These are phyloP conservation scores for Sebastes nivosus DNA, from an alignment of 2,797 vertebrate species.

Conservation along the genomic window DNA sequence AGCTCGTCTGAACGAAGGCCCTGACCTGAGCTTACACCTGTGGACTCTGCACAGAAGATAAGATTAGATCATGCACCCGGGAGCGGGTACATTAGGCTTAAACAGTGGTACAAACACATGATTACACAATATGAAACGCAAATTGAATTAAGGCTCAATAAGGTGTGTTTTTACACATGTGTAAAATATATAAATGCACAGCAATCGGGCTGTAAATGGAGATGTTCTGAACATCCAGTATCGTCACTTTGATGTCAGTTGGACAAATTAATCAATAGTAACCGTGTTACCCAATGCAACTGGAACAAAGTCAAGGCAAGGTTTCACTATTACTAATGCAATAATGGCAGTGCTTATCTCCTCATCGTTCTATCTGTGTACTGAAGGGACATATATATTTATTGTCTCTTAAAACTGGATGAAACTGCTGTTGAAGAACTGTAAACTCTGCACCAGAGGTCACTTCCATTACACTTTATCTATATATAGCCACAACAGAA, in stretches of 20 bases:
- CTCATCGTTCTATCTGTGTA: slow-evolving; percentile 9
- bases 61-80: slow-evolving; percentile 72
- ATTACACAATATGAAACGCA: slow-evolving; percentile 21
- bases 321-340: slow-evolving; percentile 20
- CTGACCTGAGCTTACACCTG: slow-evolving; percentile 58
- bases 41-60: slow-evolving; percentile 86
- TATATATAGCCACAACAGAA: neutral
- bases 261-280: slow-evolving; percentile 18
- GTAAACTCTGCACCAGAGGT: slow-evolving; percentile 9
- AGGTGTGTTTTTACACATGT: neutral
- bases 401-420: slow-evolving; percentile 5
- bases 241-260: neutral
- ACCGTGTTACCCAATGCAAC: neutral
- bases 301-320: slow-evolving; percentile 3
- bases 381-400: slow-evolving; percentile 11
- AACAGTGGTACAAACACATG: slow-evolving; percentile 29
- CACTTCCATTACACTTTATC: neutral
- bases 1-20: slow-evolving; percentile 46
- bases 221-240: neutral
- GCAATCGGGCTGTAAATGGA: neutral
- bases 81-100: slow-evolving; percentile 32
- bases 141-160: neutral
- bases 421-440: neutral
- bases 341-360: slow-evolving; percentile 32
- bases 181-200: neutral